phyloP scores from a whole-genome alignment of 2,113 vertebrate species.

The Zapus hudsonius region DNA sequence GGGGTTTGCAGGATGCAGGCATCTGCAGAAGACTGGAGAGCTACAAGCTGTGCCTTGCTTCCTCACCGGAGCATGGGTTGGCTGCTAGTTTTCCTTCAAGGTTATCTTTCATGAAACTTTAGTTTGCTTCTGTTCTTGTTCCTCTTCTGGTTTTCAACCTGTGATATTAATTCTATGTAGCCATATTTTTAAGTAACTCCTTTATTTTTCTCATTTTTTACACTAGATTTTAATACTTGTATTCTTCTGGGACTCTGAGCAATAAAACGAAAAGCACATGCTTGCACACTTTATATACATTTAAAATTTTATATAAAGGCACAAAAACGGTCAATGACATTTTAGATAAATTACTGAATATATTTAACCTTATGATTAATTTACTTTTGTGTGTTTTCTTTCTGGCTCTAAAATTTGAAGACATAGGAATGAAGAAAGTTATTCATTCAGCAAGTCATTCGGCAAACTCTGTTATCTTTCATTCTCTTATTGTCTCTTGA shows the following conservation, averaged over 20 bases:
- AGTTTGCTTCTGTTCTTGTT: background rate
- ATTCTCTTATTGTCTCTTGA: background rate
- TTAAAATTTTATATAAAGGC: background rate
- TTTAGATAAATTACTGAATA: background rate
- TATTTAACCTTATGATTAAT: background rate
- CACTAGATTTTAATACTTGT: background rate
- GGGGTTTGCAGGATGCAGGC: no score
- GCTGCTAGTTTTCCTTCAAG: background rate
- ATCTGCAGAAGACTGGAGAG: background rate
- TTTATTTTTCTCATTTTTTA: background rate
- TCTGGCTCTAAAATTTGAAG: background rate
- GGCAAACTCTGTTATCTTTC: background rate
- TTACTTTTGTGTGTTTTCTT: background rate
- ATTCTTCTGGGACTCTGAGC: background rate
- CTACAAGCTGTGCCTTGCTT: background rate
- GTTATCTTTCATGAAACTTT: background rate
- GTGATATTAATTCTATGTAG: background rate
- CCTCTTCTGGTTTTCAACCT: background rate
- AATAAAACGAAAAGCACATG: background rate
- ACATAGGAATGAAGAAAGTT: background rate
- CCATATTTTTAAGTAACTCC: background rate
- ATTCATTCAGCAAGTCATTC: background rate
- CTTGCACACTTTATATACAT: background rate
- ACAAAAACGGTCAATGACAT: background rate
- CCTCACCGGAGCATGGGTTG: background rate